Evolutionary conservation across 2,113 vertebrate genomes (phyloP).

Genomic region (Brevimyrus niger): DNA sequence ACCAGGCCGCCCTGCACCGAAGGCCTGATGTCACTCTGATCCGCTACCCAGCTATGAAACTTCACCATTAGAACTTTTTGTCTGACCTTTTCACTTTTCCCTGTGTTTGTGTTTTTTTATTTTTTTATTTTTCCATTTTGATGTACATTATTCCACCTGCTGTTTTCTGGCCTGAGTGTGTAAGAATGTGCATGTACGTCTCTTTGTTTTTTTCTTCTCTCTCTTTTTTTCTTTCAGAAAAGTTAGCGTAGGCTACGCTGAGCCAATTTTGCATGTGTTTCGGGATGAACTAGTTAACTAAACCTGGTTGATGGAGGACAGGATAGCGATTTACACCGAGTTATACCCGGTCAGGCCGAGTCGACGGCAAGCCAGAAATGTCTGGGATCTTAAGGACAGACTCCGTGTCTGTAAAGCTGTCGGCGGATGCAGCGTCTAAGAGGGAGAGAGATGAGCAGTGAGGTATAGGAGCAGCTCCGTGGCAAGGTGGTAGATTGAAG

Average conservation of each 20-base stretch:
- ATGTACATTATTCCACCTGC: neutral
- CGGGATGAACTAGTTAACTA: neutral
- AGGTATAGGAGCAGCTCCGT: neutral
- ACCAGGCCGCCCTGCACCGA: neutral
- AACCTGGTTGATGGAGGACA: neutral
- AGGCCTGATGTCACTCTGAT: neutral
- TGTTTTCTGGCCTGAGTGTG: neutral
- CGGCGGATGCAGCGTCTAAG: too few relatives aligned
- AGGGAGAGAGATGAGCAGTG: neutral
- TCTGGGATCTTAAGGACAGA: neutral
- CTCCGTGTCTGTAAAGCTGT: neutral
- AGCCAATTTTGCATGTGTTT: neutral
- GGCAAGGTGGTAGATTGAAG: neutral
- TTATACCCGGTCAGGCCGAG: neutral
- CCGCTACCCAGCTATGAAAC: neutral
- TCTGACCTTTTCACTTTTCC: neutral
- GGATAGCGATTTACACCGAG: neutral
- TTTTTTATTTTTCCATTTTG: neutral
- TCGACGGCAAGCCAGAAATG: neutral
- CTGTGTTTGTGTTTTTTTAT: neutral
- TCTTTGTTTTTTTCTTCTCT: neutral
- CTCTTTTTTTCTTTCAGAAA: neutral
- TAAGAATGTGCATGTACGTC: neutral
- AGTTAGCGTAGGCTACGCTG: neutral
- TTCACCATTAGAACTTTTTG: slow-evolving; percentile 13